A percentile compares a stretch with the other conserved stretches of the same genome.
Evolutionary conservation across 1,140 invertebrate species (phyloP).

Genomic region (Protaetia brevitarsis): DNA sequence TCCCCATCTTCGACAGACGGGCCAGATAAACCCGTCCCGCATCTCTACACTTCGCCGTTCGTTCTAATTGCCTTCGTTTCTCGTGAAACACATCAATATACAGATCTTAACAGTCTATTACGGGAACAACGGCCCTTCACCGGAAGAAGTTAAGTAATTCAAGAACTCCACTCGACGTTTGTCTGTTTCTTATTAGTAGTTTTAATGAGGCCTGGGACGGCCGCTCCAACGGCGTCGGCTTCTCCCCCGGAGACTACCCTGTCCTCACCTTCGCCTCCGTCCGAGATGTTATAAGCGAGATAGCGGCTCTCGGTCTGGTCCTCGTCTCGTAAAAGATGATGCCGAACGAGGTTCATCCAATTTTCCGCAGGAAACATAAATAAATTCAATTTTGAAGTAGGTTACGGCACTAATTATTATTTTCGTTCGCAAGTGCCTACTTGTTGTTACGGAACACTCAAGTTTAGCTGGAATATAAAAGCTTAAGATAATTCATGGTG

Average conservation of each 20-base stretch:
- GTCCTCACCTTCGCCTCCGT: neutral
- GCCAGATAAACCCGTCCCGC: neutral
- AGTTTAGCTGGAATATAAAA: neutral
- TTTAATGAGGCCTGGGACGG: conserved; percentile 7
- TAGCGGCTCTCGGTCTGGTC: neutral
- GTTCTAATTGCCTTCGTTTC: conserved; percentile 8
- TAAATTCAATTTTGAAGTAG: neutral
- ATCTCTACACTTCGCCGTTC: neutral
- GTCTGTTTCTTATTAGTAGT: conserved; percentile 17
- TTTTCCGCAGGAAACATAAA: neutral
- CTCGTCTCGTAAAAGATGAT: neutral
- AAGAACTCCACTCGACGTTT: conserved; percentile 6
- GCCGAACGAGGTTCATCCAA: conserved; percentile 5
- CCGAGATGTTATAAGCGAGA: conserved; percentile 2
- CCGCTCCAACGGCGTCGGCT: neutral
- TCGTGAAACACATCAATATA: conserved; percentile 12
- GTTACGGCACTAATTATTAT: neutral
- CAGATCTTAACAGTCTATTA: conserved; percentile 8
- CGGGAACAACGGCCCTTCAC: conserved; percentile 7
- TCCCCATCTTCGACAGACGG: neutral
- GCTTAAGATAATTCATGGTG: no score
- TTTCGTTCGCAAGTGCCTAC: neutral
- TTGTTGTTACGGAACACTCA: neutral
- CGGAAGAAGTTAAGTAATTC: conserved; percentile 18
- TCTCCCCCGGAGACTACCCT: neutral